Conservation (phyloP, 2,113 vertebrate genomes). For the Trichechus manatus region DNA sequence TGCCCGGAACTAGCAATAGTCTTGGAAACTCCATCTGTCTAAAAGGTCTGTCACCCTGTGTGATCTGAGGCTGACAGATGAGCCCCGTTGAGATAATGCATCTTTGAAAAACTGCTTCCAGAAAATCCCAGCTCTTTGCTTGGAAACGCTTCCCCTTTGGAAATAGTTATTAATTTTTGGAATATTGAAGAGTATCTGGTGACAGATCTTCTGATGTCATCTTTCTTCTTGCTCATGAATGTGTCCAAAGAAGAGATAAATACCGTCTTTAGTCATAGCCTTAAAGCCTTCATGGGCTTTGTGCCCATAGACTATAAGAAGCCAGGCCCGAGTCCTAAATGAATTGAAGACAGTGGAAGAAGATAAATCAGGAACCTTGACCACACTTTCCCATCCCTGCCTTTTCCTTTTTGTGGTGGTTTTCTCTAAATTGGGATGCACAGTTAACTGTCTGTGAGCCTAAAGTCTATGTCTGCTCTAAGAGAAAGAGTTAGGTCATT, state of each 20-base stretch:
- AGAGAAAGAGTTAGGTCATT: background rate
- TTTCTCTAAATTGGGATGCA: background rate
- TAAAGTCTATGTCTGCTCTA: background rate
- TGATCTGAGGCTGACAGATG: conserved; percentile 45
- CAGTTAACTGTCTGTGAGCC: background rate
- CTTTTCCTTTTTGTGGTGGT: background rate
- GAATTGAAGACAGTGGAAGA: background rate
- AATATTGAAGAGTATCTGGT: conserved; percentile 9
- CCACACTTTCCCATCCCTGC: background rate
- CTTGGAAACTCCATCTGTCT: conserved; percentile 12
- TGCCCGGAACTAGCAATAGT: background rate
- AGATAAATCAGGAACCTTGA: background rate
- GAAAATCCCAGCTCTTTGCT: conserved; percentile 61
- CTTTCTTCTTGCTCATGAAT: background rate
- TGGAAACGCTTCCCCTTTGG: background rate
- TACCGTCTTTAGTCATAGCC: background rate
- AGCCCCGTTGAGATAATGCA: background rate
- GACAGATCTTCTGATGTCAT: background rate
- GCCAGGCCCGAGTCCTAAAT: background rate
- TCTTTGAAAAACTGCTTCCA: conserved; percentile 65
- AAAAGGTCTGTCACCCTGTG: conserved; percentile 24
- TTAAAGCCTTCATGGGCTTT: background rate
- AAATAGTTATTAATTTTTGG: conserved; percentile 47
- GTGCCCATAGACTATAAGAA: background rate
- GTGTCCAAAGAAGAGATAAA: background rate